Evolutionary conservation across 1,140 invertebrate species (phyloP).

Genomic region (Drosophila pandora): DNA sequence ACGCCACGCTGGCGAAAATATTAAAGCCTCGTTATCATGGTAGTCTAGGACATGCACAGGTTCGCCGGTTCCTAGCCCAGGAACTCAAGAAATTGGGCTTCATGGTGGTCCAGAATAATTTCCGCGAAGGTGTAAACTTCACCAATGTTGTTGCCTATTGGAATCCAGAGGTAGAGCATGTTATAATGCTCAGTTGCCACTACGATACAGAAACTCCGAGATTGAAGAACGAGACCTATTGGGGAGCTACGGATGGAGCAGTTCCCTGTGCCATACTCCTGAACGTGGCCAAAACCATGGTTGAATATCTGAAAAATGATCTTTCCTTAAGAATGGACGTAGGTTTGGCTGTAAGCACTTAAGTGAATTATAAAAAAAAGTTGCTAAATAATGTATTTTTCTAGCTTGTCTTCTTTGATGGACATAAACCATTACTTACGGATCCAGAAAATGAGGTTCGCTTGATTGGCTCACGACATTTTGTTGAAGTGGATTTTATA

Average conservation of each 20-base stretch:
- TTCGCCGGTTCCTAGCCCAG: constrained; percentile 87
- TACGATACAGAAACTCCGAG: constrained; percentile 34
- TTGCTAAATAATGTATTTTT: background rate
- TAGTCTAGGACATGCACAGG: constrained; percentile 87
- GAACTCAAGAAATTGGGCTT: constrained; percentile 34
- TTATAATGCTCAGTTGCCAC: constrained; percentile 41
- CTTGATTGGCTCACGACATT: constrained; percentile 29
- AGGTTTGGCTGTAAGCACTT: constrained; percentile 39
- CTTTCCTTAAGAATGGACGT: constrained; percentile 9
- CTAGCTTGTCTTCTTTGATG: constrained; percentile 53
- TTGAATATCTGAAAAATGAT: constrained; percentile 1
- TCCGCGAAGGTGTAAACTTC: background rate
- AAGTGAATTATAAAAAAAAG: background rate
- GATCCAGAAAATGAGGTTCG: background rate
- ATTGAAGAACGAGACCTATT: background rate
- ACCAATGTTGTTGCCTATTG: constrained; percentile 35
- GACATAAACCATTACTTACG: constrained; percentile 26
- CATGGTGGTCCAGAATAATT: background rate
- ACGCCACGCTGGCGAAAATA: constrained; percentile 87
- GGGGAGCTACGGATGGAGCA: constrained; percentile 41
- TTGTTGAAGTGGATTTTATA: constrained; percentile 13
- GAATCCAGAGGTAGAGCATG: constrained; percentile 18
- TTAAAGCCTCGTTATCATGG: constrained; percentile 90
- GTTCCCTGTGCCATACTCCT: constrained; percentile 55
- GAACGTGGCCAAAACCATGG: constrained; percentile 27